Base-by-base conservation (phyloP, 2,888 invertebrate species). In the Sceliomorpha sp. region DNA sequence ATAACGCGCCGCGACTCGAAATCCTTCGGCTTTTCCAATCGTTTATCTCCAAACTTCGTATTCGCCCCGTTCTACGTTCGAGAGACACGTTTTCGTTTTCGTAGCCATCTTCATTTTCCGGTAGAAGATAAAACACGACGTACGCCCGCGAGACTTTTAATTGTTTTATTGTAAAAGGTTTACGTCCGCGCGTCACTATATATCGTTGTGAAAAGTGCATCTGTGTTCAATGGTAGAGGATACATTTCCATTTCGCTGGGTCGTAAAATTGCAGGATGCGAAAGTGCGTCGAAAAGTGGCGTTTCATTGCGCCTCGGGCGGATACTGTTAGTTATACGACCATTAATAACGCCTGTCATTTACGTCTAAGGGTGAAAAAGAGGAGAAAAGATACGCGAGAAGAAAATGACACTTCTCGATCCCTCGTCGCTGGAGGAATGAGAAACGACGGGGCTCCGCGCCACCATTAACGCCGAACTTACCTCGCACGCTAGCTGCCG, bases 321-420 rank as follows among this genome's bases (percentile, higher is more conserved):
- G 27, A 20, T 29, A 17, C 37, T 53, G 62, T 53, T 55, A 53
- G 45, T 62, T 42, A 40, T 39, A 62, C 53, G 64, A 36, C 59
- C 47, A 67, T 59, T 67, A 67, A 67, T 48, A 67, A 67, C 47
- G 48, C 15, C 59, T 47, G 53, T 66, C 67, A 40, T 59, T 67
- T 55, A 58, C 40, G 47, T 58, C 58, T 32, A 39, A 58, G 32
- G 40, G 32, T 32, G 40, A 58, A 58, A 48, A 58, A 39, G 34
- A 58, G 48, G 39, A 58, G 39, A 40, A 58, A 58, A 58, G 47
- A 58, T 58, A 48, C 47, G 69, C 51, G 50, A 53, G 58, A 62
- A 62, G 70, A 66, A 66, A 70, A 70, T 70, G 70, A 67, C 64
- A 48, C 37, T 53, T 26, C 48, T 31, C 48, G 58, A 48, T 58